Conservation (phyloP, 64 coral and sea anemone genomes). For the Montipora cactus region DNA sequence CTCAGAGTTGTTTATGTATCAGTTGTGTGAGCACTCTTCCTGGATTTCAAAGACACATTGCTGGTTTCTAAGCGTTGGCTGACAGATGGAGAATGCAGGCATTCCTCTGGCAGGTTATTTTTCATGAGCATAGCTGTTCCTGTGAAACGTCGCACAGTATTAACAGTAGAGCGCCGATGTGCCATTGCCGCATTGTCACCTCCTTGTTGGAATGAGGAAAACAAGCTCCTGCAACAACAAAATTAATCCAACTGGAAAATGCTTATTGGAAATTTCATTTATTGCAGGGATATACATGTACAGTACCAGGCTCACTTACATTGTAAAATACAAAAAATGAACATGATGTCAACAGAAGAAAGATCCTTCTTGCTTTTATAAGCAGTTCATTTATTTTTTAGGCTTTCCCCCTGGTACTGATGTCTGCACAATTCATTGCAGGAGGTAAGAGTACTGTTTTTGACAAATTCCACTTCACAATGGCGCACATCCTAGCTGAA, state of each 20-base stretch:
- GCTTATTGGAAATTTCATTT: neutral
- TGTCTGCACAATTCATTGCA: too few species aligned
- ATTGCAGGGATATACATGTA: neutral
- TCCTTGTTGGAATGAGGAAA: constrained; percentile 4
- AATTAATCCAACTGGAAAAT: neutral
- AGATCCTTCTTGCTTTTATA: too few species aligned
- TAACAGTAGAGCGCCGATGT: constrained; percentile 36
- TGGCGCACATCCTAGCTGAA: too few species aligned
- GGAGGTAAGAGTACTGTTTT: too few species aligned
- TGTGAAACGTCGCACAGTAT: constrained; percentile 65
- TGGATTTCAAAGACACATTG: constrained; percentile 49
- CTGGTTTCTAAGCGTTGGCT: neutral
- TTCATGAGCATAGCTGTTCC: constrained; percentile 48
- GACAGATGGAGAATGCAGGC: neutral
- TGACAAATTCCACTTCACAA: too few species aligned
- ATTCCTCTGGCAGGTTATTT: constrained; percentile 18
- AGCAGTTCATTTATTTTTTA: too few species aligned
- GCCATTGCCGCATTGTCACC: neutral
- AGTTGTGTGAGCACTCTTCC: constrained; percentile 36
- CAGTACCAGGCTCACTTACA: too few species aligned
- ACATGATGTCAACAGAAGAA: too few species aligned
- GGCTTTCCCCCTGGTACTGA: too few species aligned
- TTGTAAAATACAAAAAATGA: too few species aligned
- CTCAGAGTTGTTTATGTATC: neutral
- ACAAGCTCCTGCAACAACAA: constrained; percentile 15